Evolutionary conservation across 2,797 vertebrate genomes (phyloP), one percentile per base, ranked within the genome.

Genomic region (Anas capensis): DNA sequence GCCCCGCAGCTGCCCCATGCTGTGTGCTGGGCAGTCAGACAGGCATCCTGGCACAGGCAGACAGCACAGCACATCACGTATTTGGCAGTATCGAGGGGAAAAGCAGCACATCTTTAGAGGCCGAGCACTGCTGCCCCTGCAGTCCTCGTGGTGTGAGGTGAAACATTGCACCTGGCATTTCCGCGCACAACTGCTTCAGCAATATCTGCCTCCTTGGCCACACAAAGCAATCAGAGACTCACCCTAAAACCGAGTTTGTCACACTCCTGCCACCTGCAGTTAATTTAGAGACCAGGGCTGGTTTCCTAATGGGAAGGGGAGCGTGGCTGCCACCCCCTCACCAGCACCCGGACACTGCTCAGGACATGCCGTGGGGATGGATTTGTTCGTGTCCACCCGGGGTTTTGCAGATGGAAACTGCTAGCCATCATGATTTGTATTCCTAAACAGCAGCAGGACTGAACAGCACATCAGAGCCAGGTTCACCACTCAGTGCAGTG

Each of bases 61-160:
- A 10, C 29, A 68, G 14, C 16, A 15, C 8, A 2, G 6, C 0
- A 15, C 8, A 2, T 11, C 0, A 0, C 0, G 1, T 14, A 3
- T 20, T 31, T 38, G 36, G 34, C 0, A 1, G n/a, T 17, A 8
- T 12, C 27, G 14, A 11, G 14, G 38, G 20, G 57, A 38, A 64
- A 58, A 70, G 0, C 19, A 42, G 19, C 19, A 20, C 62, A 70
- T 33, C 36, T 33, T 31, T 14, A 17, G 19, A 44, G 36, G 27
- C 27, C 51, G 14, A 38, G 33, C n/a, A 38, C 51, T 12, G 5
- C 31, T 27, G 33, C 23, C 48, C 15, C 40, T 51, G 51, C 2
- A 4, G 42, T 33, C n/a, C 70, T 46, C 27, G 20, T 24, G 20
- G n/a, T 10, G 1, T 8, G 23, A 51, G 33, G 33, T 18, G 29